Evolutionary conservation across 64 coral and sea anemone species (phyloP).

Genomic region (Porites australiensis): DNA sequence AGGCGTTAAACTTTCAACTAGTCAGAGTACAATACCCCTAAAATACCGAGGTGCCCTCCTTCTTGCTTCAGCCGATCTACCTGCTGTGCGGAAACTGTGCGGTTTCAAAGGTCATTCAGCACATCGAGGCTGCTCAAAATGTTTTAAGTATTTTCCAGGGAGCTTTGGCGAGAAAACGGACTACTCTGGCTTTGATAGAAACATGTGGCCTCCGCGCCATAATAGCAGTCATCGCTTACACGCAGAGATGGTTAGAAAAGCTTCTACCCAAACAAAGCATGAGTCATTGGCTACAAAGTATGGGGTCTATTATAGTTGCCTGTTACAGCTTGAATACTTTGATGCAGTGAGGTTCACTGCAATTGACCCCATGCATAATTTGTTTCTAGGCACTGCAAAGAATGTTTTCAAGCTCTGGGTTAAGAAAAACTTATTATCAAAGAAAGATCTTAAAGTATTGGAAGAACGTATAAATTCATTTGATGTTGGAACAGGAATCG

Average conservation of each 20-base stretch:
- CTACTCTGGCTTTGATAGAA: constrained; percentile 53
- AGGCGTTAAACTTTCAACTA: constrained; percentile 35
- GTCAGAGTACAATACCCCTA: constrained; percentile 38
- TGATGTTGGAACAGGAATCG: constrained; percentile 44
- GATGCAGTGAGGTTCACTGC: constrained; percentile 63
- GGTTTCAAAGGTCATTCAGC: constrained; percentile 64
- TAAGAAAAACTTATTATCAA: constrained; percentile 12
- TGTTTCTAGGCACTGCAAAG: constrained; percentile 66
- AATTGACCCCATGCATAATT: constrained; percentile 83
- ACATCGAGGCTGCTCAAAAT: constrained; percentile 46
- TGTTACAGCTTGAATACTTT: constrained; percentile 69
- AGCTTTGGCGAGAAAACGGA: constrained; percentile 34
- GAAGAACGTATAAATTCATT: constrained; percentile 8
- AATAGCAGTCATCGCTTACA: constrained; percentile 32
- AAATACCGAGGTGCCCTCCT: constrained; percentile 54
- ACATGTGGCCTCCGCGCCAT: constrained; percentile 37
- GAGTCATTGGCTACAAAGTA: constrained; percentile 54
- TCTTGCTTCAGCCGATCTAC: constrained; percentile 67
- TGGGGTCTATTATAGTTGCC: constrained; percentile 72
- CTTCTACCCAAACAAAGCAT: constrained; percentile 13
- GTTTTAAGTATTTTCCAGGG: constrained; percentile 69
- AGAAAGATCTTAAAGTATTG: constrained; percentile 21
- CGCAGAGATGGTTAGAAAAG: constrained; percentile 42
- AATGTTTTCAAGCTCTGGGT: constrained; percentile 37
- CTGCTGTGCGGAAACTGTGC: constrained; percentile 63